Conservation (phyloP, 1,140 invertebrate species). For the Drosophila teissieri region DNA sequence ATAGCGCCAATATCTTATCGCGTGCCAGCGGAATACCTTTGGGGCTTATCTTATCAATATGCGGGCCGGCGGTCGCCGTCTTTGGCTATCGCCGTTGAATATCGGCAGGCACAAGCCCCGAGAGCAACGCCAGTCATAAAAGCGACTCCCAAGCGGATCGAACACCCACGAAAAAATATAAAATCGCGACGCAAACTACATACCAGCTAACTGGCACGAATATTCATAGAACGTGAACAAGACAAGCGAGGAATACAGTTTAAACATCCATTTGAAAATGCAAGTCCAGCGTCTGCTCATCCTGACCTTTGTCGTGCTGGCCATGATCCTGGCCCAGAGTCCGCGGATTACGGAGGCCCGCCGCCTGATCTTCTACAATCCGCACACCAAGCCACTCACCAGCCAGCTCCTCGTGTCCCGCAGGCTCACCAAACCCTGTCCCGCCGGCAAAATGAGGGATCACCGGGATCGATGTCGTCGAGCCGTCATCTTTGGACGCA, state of each 20-base stretch:
- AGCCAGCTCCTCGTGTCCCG: constrained; percentile 69
- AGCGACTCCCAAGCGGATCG: constrained; percentile 31
- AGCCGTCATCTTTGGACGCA: constrained; percentile 66
- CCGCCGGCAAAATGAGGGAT: constrained; percentile 71
- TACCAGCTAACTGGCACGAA: neutral
- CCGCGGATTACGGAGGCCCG: constrained; percentile 33
- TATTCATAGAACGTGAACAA: neutral
- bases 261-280: constrained; percentile 25
- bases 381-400: constrained; percentile 40
- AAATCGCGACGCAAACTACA: neutral
- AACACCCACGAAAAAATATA: neutral
- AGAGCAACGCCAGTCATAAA: constrained; percentile 58
- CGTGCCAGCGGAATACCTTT: constrained; percentile 41
- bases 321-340: constrained; percentile 45
- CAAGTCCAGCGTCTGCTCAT: constrained; percentile 48
- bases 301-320: constrained; percentile 18
- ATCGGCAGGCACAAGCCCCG: constrained; percentile 45
- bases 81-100: constrained; percentile 48
- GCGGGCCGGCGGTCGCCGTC: constrained; percentile 35
- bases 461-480: constrained; percentile 77
- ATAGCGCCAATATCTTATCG: constrained; percentile 43
- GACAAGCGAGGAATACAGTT: no score
- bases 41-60: constrained; percentile 52
- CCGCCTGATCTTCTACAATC: constrained; percentile 67
- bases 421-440: constrained; percentile 57